Evolutionary conservation across 2,113 vertebrate genomes (phyloP).

Genomic region (Poeciliopsis prolifica): DNA sequence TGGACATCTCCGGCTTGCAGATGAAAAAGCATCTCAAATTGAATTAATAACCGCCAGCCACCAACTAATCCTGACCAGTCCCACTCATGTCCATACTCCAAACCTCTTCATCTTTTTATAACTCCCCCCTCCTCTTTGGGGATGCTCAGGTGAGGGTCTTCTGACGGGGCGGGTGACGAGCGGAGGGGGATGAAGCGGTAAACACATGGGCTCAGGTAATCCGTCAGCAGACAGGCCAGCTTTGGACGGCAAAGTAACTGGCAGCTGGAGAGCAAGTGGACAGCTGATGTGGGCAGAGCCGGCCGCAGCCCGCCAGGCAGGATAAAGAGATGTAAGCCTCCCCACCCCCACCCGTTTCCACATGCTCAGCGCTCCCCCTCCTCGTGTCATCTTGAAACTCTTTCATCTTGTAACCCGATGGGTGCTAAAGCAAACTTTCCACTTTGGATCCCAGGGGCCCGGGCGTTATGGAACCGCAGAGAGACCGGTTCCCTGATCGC

Average conservation of each 20-base stretch:
- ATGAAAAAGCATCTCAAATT: conserved; percentile 78
- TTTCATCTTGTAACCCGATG: conserved; percentile 75
- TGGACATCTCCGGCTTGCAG: conserved; percentile 65
- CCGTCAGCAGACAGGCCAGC: conserved; percentile 76
- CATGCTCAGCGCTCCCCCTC: conserved; percentile 43
- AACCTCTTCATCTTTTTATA: conserved; percentile 69
- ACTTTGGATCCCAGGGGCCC: conserved; percentile 71
- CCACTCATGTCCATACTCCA: conserved; percentile 47
- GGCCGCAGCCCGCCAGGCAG: conserved; percentile 74
- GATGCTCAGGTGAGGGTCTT: conserved; percentile 73
- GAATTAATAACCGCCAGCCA: conserved; percentile 76
- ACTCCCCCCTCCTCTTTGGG: conserved; percentile 51
- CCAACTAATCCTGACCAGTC: conserved; percentile 72
- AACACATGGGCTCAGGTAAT: conserved; percentile 71
- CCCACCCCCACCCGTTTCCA: not conserved
- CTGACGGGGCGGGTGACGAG: conserved; percentile 26
- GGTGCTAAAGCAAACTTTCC: conserved; percentile 81
- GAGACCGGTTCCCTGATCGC: conserved; percentile 46
- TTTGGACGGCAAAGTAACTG: conserved; percentile 67
- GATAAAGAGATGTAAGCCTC: conserved; percentile 78
- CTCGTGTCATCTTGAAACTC: conserved; percentile 70
- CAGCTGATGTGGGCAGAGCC: conserved; percentile 73
- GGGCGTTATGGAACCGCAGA: conserved; percentile 59
- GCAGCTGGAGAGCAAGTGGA: conserved; percentile 69
- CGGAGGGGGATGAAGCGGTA: conserved; percentile 51